Conservation (phyloP, 23 tunicate species). For the Oikopleura dioica region DNA sequence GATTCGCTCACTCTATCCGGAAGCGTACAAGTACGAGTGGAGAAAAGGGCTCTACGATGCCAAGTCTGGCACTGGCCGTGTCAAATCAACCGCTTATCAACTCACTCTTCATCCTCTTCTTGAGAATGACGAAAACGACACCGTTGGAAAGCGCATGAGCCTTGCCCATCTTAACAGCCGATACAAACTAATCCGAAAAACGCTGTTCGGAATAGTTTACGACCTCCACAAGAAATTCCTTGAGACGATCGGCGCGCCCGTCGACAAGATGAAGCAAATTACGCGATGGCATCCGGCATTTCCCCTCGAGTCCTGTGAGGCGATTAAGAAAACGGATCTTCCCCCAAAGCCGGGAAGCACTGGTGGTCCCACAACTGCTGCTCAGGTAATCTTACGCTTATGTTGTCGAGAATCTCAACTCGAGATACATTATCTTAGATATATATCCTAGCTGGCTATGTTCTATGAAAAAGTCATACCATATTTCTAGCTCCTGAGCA, state of each 20-base stretch:
- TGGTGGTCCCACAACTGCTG: neutral
- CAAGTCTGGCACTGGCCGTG: neutral
- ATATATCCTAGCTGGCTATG: no score
- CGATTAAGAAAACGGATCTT: neutral
- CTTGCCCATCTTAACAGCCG: neutral
- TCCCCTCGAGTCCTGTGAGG: neutral
- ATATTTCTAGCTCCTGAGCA: neutral
- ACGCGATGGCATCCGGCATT: slow-evolving; percentile 5
- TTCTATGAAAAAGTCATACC: no score
- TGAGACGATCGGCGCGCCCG: neutral
- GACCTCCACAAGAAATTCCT: neutral
- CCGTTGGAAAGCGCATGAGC: neutral
- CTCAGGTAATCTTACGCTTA: no score
- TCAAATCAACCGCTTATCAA: neutral
- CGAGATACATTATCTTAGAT: no score
- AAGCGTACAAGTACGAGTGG: neutral
- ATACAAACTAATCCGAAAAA: neutral
- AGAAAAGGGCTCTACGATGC: slow-evolving; percentile 7
- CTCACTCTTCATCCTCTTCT: neutral
- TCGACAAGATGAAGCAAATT: neutral
- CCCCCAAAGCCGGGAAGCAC: neutral
- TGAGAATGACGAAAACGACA: neutral
- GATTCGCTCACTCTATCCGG: neutral
- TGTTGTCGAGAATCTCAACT: no score
- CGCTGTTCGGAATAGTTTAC: neutral